Evolutionary conservation across 2,797 vertebrate genomes (phyloP).

Genomic region (Labeo calbasu): DNA sequence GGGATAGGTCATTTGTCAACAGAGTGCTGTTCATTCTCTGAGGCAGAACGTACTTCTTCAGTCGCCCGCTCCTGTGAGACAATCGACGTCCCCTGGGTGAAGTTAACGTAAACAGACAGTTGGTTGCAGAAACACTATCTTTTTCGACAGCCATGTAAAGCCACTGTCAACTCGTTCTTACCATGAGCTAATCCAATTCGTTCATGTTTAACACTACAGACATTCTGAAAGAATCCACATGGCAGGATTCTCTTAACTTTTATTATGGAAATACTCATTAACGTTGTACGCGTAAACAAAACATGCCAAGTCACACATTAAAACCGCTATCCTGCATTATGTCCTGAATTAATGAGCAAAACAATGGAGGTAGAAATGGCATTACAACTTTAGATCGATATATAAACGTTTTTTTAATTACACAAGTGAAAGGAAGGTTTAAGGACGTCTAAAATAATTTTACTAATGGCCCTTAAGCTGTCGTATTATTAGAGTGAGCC

Average conservation of each 20-base stretch:
- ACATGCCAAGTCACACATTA: not conserved
- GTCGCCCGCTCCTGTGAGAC: slow-evolving; percentile 2
- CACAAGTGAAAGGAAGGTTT: not conserved
- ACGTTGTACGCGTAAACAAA: not conserved
- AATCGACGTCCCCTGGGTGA: slow-evolving; percentile 23
- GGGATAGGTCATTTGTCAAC: slow-evolving; percentile 40
- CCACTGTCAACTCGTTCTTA: slow-evolving; percentile 29
- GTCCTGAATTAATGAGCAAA: not conserved
- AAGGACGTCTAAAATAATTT: slow-evolving; percentile 7
- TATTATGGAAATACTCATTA: not conserved
- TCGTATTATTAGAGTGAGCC: not conserved
- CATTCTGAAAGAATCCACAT: not conserved
- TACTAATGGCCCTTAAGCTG: slow-evolving; percentile 12
- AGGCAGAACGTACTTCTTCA: slow-evolving; percentile 19
- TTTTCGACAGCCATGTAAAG: slow-evolving; percentile 34
- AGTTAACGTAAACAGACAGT: slow-evolving; percentile 31
- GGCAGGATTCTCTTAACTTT: not conserved
- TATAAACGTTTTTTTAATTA: slow-evolving; percentile 12
- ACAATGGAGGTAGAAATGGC: not conserved
- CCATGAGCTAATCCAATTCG: slow-evolving; percentile 39
- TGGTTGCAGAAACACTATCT: slow-evolving; percentile 18
- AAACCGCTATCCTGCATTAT: not conserved
- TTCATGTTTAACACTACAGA: not conserved
- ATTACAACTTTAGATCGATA: slow-evolving; percentile 1
- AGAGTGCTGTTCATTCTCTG: slow-evolving; percentile 30